Evolutionary conservation across 2,797 vertebrate species (phyloP).

Genomic region (Liasis olivaceus): DNA sequence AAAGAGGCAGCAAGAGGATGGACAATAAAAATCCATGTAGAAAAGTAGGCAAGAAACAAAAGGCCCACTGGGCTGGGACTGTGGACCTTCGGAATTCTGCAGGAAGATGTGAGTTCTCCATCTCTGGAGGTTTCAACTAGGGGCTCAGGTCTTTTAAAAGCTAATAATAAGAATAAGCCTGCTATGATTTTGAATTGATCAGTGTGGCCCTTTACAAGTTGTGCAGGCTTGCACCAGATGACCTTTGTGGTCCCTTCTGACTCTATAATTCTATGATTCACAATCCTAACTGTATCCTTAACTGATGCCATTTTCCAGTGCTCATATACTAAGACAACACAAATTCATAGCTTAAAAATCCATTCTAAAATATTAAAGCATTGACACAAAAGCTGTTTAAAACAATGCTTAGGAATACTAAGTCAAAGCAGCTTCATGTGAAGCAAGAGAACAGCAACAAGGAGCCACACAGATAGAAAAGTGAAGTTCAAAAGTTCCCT

Average conservation of each 20-base stretch:
- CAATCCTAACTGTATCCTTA: neutral
- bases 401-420: neutral
- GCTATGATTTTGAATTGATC: neutral
- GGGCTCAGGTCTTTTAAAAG: neutral
- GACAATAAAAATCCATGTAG: neutral
- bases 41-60: neutral
- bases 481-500: neutral
- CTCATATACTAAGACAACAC: neutral
- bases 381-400: neutral
- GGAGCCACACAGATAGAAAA: neutral
- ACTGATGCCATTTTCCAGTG: neutral
- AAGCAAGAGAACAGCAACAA: neutral
- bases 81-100: neutral
- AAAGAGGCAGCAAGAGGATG: conserved; percentile 1
- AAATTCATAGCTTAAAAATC: neutral
- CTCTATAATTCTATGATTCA: neutral
- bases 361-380: neutral
- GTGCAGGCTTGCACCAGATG: neutral
- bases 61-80: neutral
- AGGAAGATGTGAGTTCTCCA: neutral
- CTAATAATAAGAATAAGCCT: neutral
- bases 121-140: neutral
- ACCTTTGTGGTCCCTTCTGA: neutral
- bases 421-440: neutral
- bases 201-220: neutral